Conservation (phyloP, 2,113 vertebrate genomes). For the Noctilio leporinus region DNA sequence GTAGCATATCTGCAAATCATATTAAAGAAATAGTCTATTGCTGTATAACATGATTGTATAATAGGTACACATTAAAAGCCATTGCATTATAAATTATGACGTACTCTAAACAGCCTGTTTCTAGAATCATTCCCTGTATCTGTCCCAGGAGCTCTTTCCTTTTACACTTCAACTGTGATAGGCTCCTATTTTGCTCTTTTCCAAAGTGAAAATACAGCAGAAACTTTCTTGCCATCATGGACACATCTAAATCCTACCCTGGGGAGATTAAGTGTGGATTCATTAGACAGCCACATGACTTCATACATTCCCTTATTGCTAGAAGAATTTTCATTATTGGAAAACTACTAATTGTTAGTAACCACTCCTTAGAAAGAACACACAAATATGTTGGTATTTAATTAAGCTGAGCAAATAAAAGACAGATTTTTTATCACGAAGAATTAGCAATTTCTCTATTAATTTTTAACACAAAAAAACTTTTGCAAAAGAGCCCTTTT, state of each 20-base stretch:
- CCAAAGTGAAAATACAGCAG: background rate
- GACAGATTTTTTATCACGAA: constrained; percentile 58
- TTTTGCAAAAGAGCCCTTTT: constrained; percentile 12
- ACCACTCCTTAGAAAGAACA: constrained; percentile 53
- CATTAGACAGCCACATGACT: constrained; percentile 49
- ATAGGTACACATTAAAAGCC: background rate
- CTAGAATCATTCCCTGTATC: background rate
- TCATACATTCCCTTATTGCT: constrained; percentile 58
- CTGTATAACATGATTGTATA: background rate
- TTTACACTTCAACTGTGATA: background rate
- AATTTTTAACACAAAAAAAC: background rate
- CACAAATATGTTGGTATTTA: constrained; percentile 71
- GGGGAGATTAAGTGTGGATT: constrained; percentile 65
- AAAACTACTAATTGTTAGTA: constrained; percentile 75
- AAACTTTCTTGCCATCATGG: constrained; percentile 38
- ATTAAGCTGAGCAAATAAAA: constrained; percentile 74
- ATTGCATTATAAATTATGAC: background rate
- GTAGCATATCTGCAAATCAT: background rate
- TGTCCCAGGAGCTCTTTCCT: background rate
- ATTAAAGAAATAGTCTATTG: background rate
- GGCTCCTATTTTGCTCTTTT: constrained; percentile 15
- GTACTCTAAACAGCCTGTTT: background rate
- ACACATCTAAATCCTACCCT: constrained; percentile 58
- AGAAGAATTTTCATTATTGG: constrained; percentile 72
- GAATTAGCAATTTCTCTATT: constrained; percentile 22